Conservation (phyloP, 2,797 vertebrate genomes). For the Taenioides sp. region DNA sequence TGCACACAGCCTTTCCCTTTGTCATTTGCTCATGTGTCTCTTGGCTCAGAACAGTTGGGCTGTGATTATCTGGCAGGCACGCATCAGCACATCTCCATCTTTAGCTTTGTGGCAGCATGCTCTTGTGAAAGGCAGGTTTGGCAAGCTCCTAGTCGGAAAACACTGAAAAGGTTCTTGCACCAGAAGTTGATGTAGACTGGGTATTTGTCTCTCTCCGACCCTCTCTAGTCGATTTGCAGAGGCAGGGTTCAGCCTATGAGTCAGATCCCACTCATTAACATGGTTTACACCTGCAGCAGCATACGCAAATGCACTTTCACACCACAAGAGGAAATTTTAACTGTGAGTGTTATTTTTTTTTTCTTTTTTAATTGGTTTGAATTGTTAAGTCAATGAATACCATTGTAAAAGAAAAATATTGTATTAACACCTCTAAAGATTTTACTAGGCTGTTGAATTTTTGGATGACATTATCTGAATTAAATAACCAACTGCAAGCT, state of each 20-base stretch:
- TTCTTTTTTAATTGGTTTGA: background rate
- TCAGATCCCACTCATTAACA: slow-evolving; percentile 23
- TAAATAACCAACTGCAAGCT: background rate
- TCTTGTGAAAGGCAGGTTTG: slow-evolving; percentile 41
- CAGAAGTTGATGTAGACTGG: slow-evolving; percentile 21
- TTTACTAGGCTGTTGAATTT: too few relatives aligned
- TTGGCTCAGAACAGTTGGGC: slow-evolving; percentile 52
- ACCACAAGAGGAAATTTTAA: slow-evolving; percentile 8
- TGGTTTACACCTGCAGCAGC: slow-evolving; percentile 24
- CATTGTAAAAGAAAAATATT: background rate
- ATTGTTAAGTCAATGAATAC: background rate
- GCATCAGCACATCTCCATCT: slow-evolving; percentile 66
- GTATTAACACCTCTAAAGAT: too few relatives aligned
- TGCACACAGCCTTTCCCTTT: slow-evolving; percentile 46
- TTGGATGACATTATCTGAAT: too few relatives aligned
- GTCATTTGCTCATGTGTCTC: slow-evolving; percentile 55
- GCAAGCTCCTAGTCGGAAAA: slow-evolving; percentile 46
- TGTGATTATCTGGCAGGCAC: slow-evolving; percentile 63
- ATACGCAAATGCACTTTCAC: slow-evolving; percentile 13
- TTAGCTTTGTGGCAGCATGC: slow-evolving; percentile 45
- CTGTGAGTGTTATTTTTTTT: slow-evolving; percentile 8
- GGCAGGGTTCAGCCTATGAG: background rate
- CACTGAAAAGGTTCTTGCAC: slow-evolving; percentile 20
- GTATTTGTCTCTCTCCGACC: slow-evolving; percentile 26
- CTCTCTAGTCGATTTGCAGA: slow-evolving; percentile 5